Percentiles rank a stretch among this genome's conserved stretches.
These are phyloP conservation scores for Apistogramma diplotaenia DNA, from an alignment of 2,113 vertebrate species.

Conservation along the genomic window DNA sequence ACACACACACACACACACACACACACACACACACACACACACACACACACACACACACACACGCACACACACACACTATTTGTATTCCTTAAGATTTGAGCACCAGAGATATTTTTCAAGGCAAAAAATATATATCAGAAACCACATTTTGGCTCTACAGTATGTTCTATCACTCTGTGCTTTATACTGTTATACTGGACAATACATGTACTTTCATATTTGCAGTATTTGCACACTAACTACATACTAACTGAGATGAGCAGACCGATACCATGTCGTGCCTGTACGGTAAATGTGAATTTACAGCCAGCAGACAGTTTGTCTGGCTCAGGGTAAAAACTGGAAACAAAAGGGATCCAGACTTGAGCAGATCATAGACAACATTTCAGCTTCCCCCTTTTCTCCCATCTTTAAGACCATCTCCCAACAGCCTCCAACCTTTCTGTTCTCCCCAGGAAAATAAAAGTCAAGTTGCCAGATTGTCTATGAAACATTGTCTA, in stretches of 20 bases:
- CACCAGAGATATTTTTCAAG: not conserved
- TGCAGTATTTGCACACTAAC: too few species aligned
- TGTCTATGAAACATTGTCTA: not conserved
- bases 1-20: too few species aligned
- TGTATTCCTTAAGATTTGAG: not conserved
- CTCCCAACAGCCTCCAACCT: too few species aligned
- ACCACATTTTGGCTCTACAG: too few species aligned
- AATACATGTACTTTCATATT: not conserved
- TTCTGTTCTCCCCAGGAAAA: not conserved
- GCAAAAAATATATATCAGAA: not conserved
- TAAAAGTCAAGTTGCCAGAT: not conserved
- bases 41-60: too few species aligned
- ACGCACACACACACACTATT: not conserved
- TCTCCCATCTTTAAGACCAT: too few species aligned
- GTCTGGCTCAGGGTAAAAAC: too few species aligned
- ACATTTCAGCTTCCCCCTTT: not conserved
- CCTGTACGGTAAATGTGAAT: not conserved
- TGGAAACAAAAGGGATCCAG: too few species aligned
- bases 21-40: too few species aligned
- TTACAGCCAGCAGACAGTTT: too few species aligned
- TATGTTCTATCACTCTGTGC: too few species aligned
- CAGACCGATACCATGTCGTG: not conserved
- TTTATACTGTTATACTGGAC: not conserved
- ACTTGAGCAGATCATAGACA: not conserved
- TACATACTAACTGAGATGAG: too few species aligned